These are phyloP conservation scores for Stegophylla sp. DNA, from an alignment of 2,888 invertebrate species.

Conservation along the genomic window DNA sequence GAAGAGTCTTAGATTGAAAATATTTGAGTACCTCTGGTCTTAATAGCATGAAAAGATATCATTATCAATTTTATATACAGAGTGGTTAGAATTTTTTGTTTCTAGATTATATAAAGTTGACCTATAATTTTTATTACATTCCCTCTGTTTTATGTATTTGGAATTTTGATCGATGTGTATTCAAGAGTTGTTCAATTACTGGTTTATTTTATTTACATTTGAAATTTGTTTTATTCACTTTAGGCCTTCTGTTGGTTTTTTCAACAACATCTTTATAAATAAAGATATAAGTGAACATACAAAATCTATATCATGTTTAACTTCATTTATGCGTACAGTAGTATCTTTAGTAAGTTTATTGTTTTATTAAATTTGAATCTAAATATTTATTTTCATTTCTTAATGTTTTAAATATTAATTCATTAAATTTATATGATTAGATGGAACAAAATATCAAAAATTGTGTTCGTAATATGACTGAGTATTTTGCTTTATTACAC, in stretches of 20 bases:
- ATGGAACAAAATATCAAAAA: conserved; percentile 58
- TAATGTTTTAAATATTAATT: not conserved
- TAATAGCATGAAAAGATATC: too few species aligned
- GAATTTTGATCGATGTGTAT: too few species aligned
- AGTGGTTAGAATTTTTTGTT: too few species aligned
- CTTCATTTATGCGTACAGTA: conserved; percentile 88
- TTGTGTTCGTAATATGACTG: conserved; percentile 68
- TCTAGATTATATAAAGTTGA: too few species aligned
- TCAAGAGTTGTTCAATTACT: not conserved
- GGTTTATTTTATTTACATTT: not conserved
- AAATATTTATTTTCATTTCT: conserved; percentile 21
- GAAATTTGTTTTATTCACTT: conserved; percentile 2
- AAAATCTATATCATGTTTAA: conserved; percentile 79
- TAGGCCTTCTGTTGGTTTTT: conserved; percentile 48
- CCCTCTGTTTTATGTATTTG: too few species aligned
- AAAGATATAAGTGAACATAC: conserved; percentile 32
- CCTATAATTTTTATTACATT: too few species aligned
- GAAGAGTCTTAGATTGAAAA: too few species aligned
- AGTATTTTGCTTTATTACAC: conserved; percentile 89
- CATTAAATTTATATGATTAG: conserved; percentile 18
- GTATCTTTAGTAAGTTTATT: conserved; percentile 75
- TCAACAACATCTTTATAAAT: conserved; percentile 30
- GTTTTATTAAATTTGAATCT: not conserved
- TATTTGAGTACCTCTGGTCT: too few species aligned
- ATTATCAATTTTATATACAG: too few species aligned